Evolutionary conservation across 1,140 invertebrate genomes (phyloP), one percentile per base, ranked within the genome.

Genomic region (Zaprionus lachaisei): DNA sequence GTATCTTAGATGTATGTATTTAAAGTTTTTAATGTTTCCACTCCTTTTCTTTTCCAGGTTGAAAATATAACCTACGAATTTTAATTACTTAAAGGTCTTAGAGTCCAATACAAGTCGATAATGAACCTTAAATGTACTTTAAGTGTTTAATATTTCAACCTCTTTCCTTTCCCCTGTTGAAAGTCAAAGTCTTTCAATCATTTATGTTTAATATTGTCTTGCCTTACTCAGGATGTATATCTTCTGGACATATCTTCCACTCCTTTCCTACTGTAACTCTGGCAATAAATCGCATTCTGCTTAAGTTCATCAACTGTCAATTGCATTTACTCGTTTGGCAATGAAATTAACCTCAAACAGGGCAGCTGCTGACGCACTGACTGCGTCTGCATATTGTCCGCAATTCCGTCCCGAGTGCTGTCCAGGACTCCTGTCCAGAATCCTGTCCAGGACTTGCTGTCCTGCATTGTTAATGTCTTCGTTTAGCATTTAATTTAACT

Each of bases 401-500:
- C 31, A 34, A 3, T 34, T 4, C 31, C 9, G 20, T 56, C 12
- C 54, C 22, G 14, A 20, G 54, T 49, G 17, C 17, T 20, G 6
- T 49, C 7, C 44, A n/a, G 14, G 12, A n/a, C 38, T 14, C 15
- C 15, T 41, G 38, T 15, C 38, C 38, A n/a, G 38, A 20, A 47
- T 49, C 17, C 61, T 64, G 63, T 37, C 12, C 56, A n/a, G n/a
- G 15, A n/a, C 47, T 26, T 55, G 11, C 22, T 70, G 70, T 63
- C 60, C 71, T 72, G 66, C 55, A 69, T 67, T 68, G 79, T 74
- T 80, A 84, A 87, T 82, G 77, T 78, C 72, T 81, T 70, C 72
- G 70, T 85, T 82, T 82, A 80, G 74, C 74, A 89, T 84, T 90
- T 89, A 78, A 89, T 82, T 89, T 76, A 65, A 63, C 72, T 77